These are phyloP conservation scores for Calonectris borealis DNA, from an alignment of 2,113 vertebrate species.

Conservation along the genomic window DNA sequence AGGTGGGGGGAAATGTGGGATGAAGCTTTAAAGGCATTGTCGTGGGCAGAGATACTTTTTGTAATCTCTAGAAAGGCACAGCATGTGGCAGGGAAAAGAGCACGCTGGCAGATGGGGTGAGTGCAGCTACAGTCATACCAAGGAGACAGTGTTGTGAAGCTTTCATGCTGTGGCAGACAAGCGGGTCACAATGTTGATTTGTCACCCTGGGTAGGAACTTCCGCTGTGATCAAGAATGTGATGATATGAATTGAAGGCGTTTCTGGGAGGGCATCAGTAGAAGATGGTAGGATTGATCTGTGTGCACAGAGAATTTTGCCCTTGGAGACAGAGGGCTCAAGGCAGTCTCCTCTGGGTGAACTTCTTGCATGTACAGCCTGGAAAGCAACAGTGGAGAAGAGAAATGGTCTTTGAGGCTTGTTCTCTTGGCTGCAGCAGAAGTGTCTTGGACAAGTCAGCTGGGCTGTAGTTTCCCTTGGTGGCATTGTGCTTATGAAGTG, in stretches of 20 bases:
- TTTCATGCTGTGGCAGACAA: neutral
- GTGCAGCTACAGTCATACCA: neutral
- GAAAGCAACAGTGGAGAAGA: neutral
- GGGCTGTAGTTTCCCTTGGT: neutral
- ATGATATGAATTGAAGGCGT: neutral
- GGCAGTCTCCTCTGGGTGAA: neutral
- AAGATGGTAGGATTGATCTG: neutral
- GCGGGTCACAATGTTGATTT: neutral
- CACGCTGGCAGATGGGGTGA: neutral
- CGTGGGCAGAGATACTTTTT: neutral
- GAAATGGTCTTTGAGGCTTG: neutral
- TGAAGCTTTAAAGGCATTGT: neutral
- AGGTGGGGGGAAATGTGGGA: neutral
- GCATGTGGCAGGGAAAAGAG: slow-evolving; percentile 30
- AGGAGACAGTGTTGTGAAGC: neutral
- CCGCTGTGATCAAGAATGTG: neutral
- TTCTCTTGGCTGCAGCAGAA: neutral
- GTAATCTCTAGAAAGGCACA: slow-evolving; percentile 11
- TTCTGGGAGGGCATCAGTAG: neutral
- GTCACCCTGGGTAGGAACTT: neutral
- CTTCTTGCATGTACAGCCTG: neutral
- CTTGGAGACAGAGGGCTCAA: neutral
- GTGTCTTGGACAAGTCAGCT: neutral
- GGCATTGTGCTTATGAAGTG: neutral
- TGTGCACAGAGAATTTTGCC: neutral